Evolutionary conservation across 2,113 vertebrate species (phyloP), one percentile per base, ranked within the genome.

Genomic region (Tachysurus vachellii): DNA sequence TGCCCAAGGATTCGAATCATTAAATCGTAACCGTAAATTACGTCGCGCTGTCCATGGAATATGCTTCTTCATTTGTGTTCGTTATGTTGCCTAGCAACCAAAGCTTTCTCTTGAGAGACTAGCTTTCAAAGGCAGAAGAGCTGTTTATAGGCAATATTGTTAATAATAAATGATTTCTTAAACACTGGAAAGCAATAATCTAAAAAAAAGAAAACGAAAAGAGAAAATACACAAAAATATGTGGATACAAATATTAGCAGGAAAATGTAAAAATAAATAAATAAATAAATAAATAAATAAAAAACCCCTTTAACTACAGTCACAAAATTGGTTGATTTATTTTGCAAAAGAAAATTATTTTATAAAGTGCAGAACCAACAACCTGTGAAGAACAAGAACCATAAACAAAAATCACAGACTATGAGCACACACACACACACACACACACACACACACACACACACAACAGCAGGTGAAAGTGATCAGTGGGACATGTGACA

Each of bases 171-270:
- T 28, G 54, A 53, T 79, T 79, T 79, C 50, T 79, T 14, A 50
- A 79, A 54, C 50, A 54, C 75, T 54, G 26, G 50, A 79, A n/a
- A 8, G 50, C 75, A 79, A 79, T 79, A 79, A 79, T 6, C 26
- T 13, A 79, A 50, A 54, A 13, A 54, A 79, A 5, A 76, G 50
- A 73, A 76, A 1, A 75, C 12, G 21, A 75, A 50, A 50, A 50
- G 2, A 36, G 2, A 50, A 50, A 3, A 77, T 54, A 21, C 12
- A 53, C 23, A 75, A 44, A 19, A 44, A 23, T 44, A 44, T 73
- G 17, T 9, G 13, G 11, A 36, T 36, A 1, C 36, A 36, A 36
- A 36, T 36, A 36, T 36, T 2, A 36, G 68, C 7, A 71, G 68
- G 31, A 3, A 71, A 36, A 42, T 31, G 61, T 64, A 11, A 64